A percentile compares a stretch with the other conserved stretches of the same genome.
These are phyloP conservation scores for Sebastes oblongus DNA, from an alignment of 2,797 vertebrate genomes.

Conservation along the genomic window DNA sequence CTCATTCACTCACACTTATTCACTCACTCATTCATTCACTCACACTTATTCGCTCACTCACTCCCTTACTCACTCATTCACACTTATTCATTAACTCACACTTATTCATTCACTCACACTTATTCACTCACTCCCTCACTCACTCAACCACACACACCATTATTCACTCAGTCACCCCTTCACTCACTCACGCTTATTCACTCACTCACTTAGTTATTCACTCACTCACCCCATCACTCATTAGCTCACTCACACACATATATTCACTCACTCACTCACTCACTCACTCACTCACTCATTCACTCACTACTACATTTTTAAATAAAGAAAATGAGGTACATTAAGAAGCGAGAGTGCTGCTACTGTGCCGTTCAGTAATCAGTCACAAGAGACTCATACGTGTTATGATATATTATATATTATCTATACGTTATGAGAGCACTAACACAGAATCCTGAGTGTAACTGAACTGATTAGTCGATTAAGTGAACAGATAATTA, in stretches of 20 bases:
- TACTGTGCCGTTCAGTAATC: neutral
- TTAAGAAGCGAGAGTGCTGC: neutral
- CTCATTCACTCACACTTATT: neutral
- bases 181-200: neutral
- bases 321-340: neutral
- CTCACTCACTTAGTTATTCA: neutral
- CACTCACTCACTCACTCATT: neutral
- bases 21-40: too few relatives aligned
- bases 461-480: neutral
- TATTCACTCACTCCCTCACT: too few relatives aligned
- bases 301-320: neutral
- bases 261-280: too few relatives aligned
- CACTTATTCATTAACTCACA: neutral
- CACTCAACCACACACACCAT: too few relatives aligned
- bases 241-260: neutral
- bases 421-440: neutral
- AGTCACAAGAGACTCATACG: neutral
- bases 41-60: too few relatives aligned
- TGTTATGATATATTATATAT: too few relatives aligned
- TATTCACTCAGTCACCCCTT: too few relatives aligned
- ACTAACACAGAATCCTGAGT: neutral
- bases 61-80: neutral
- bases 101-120: neutral
- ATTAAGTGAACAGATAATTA: neutral
- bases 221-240: neutral